Base-by-base conservation (phyloP, 2,888 invertebrate genomes). In the Azorinus chamasolen region DNA sequence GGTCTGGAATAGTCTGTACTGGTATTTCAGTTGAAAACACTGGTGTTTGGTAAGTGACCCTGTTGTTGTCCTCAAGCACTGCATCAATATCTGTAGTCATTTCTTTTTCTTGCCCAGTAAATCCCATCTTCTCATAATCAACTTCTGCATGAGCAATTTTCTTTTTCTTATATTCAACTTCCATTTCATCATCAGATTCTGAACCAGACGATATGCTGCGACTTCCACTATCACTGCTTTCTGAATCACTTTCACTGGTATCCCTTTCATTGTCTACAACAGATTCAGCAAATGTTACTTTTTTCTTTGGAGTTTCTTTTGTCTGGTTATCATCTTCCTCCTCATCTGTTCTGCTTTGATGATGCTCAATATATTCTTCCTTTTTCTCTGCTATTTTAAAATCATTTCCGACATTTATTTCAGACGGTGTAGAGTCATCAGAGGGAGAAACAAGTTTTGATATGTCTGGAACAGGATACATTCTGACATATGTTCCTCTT, bases 271-370 rank as follows among this genome's bases (percentile, higher is more conserved):
- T 79, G 46, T 79, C 74, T 37, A 72, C 51, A 18, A 72, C 75
- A 45, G 75, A 48, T 51, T 57, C 71, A 22, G 68, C 79, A 62
- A 79, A 79, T 18, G 72, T 79, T 5, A 79, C 79, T 54, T 55
- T 62, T 61, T 69, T 72, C 27, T 32, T 32, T 32, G 32, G 32
- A 6, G 32, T 6, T 32, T 32, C 32, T 32, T 32, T 32, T 32
- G 32, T 32, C 32, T 32, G 32, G 32, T 6, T 10, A 32, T 32
- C 32, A 32, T 32, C 32, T 10, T 4, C 5, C 10, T 10, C 32
- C n/a, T n/a, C n/a, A n/a, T n/a, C n/a, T n/a, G n/a, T n/a, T n/a
- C n/a, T n/a, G n/a, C n/a, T n/a, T n/a, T n/a, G n/a, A 32, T 32
- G 32, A 6, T 32, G 32, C 10, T 6, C 32, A 32, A 32, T 32